These are phyloP conservation scores for Samia ricini DNA, from an alignment of 1,140 invertebrate genomes.

Conservation along the genomic window DNA sequence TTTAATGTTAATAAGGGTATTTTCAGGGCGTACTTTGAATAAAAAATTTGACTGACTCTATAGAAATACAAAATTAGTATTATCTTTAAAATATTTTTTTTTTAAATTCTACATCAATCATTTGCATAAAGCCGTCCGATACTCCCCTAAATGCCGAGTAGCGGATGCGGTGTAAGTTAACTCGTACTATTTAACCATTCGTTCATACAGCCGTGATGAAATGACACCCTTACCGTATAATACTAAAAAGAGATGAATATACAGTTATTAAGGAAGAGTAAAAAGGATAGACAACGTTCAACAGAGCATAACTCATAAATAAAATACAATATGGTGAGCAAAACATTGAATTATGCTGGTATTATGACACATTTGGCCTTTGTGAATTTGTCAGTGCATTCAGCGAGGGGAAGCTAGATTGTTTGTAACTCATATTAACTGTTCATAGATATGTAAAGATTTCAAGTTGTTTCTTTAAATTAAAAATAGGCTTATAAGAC, in stretches of 20 bases:
- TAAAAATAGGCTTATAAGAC: background rate
- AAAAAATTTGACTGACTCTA: no score
- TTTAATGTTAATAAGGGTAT: no score
- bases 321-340: slow-evolving; percentile 79
- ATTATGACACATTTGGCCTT: slow-evolving; percentile 78
- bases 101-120: background rate
- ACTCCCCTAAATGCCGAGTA: slow-evolving; percentile 62
- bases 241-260: slow-evolving; percentile 37
- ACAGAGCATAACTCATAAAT: slow-evolving; percentile 76
- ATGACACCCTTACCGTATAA: slow-evolving; percentile 48
- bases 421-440: slow-evolving; percentile 54
- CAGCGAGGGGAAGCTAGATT: slow-evolving; percentile 47
- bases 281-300: slow-evolving; percentile 51
- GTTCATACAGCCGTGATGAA: slow-evolving; percentile 62
- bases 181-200: slow-evolving; percentile 72
- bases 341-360: slow-evolving; percentile 78
- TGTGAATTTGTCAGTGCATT: slow-evolving; percentile 68
- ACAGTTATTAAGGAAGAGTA: slow-evolving; percentile 19
- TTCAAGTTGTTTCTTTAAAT: slow-evolving; percentile 19
- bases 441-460: slow-evolving; percentile 37
- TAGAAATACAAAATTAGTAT: background rate
- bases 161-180: slow-evolving; percentile 71
- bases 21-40: no score
- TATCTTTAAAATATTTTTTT: background rate
- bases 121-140: slow-evolving; percentile 17